Evolutionary conservation across 2,797 vertebrate species (phyloP).

Genomic region (Amphiprion clarkii): DNA sequence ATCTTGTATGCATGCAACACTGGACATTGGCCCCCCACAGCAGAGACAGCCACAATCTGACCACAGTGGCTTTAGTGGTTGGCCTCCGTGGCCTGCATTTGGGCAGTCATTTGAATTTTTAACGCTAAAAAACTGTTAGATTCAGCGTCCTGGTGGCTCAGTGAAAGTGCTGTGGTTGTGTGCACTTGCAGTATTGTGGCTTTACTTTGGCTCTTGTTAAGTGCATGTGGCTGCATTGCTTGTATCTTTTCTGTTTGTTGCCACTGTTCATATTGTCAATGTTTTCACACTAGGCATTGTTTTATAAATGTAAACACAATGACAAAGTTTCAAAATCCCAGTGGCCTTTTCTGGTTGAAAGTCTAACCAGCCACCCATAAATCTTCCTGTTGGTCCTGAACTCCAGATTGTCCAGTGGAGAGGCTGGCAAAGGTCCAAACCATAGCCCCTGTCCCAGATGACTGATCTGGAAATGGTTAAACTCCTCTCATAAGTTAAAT

Average conservation of each 20-base stretch:
- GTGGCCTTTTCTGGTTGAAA: neutral
- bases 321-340: neutral
- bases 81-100: slow-evolving; percentile 1
- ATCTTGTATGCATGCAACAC: neutral
- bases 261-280: neutral
- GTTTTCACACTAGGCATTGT: neutral
- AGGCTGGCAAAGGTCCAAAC: slow-evolving; percentile 63
- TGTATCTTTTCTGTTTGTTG: slow-evolving; percentile 1
- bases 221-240: neutral
- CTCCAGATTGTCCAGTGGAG: slow-evolving; percentile 25
- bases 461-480: slow-evolving; percentile 75
- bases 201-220: neutral
- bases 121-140: slow-evolving; percentile 10
- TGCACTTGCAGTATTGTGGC: neutral
- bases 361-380: neutral
- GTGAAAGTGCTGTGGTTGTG: slow-evolving; percentile 4
- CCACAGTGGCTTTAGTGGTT: slow-evolving; percentile 43
- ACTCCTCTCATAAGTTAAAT: slow-evolving; percentile 41
- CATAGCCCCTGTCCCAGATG: slow-evolving; percentile 56
- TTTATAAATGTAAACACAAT: neutral
- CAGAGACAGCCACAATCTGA: slow-evolving; percentile 40
- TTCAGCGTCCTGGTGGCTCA: slow-evolving; percentile 3
- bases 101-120: slow-evolving; percentile 31
- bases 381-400: slow-evolving; percentile 5
- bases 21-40: neutral